phyloP scores from a whole-genome alignment of 2,797 vertebrate species.

The Craterocephalus amniculus region DNA sequence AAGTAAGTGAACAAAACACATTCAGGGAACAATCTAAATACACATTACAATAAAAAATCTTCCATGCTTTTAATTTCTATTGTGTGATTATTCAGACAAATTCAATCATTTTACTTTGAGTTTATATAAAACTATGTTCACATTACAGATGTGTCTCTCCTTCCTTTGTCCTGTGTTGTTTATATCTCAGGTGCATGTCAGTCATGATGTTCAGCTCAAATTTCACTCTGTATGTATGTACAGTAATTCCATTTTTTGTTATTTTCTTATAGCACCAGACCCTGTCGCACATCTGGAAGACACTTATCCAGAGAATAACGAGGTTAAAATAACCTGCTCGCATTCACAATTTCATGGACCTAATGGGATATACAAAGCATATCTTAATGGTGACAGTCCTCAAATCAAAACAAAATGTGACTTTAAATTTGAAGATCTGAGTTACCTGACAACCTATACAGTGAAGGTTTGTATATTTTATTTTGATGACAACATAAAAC shows the following conservation, averaged over 20 bases:
- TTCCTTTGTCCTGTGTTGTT: too few relatives aligned
- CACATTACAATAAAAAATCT: background rate
- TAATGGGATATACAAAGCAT: accelerated
- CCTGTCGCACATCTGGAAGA: accelerated
- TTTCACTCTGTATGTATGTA: background rate
- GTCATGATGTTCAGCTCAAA: background rate
- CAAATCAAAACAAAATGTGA: accelerated
- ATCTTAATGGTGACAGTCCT: accelerated
- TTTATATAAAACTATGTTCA: background rate
- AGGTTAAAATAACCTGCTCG: background rate
- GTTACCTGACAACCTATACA: constrained; percentile 61
- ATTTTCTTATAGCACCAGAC: constrained; percentile 30
- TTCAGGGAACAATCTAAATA: background rate
- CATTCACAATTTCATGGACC: accelerated
- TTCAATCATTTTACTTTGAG: background rate
- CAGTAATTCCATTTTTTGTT: background rate
- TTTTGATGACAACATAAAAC: accelerated
- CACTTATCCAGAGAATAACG: accelerated
- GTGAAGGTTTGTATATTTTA: constrained; percentile 64
- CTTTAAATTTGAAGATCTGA: constrained; percentile 55
- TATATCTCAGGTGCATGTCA: too few relatives aligned
- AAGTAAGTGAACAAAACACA: background rate
- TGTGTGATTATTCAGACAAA: background rate
- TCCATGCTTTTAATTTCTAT: background rate
- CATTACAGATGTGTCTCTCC: background rate